Evolutionary conservation across 2,888 invertebrate species (phyloP).

Genomic region (Hypsopygia costalis): DNA sequence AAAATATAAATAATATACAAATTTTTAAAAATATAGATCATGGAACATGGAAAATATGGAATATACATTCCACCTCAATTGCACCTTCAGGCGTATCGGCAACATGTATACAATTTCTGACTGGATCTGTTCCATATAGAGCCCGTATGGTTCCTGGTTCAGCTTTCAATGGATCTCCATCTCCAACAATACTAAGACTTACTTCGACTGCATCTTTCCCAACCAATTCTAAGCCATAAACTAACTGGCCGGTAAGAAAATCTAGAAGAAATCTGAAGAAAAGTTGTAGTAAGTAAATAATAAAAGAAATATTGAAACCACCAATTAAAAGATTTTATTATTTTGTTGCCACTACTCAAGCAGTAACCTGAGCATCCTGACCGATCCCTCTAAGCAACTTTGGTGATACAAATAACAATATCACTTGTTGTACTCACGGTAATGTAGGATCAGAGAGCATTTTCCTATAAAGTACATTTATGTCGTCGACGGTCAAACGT

Average conservation of each 20-base stretch:
- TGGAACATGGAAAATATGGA: not conserved
- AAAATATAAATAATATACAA: not conserved
- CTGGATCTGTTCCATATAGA: conserved; percentile 83
- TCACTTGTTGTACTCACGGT: conserved; percentile 69
- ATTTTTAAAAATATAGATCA: too few species aligned
- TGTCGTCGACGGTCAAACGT: conserved; percentile 82
- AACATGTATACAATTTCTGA: conserved; percentile 86
- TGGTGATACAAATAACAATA: too few species aligned
- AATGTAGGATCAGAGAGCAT: conserved; percentile 70
- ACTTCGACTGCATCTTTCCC: conserved; percentile 84
- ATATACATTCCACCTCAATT: conserved; percentile 44
- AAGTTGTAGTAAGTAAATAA: not conserved
- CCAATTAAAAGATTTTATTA: too few species aligned
- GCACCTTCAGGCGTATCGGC: conserved; percentile 80
- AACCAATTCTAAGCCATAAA: conserved; percentile 87
- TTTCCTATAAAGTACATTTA: conserved; percentile 54
- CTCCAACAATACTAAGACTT: conserved; percentile 82
- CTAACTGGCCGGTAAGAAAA: conserved; percentile 83
- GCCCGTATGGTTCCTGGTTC: conserved; percentile 83
- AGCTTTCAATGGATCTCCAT: conserved; percentile 81
- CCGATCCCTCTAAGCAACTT: too few species aligned
- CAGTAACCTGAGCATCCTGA: too few species aligned
- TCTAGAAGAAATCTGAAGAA: conserved; percentile 79
- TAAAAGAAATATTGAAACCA: too few species aligned
- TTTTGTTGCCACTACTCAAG: too few species aligned